Percentiles rank a stretch among this genome's conserved stretches.
These are phyloP conservation scores for Acropora tenuis DNA, from an alignment of 64 coral and sea anemone species.

Conservation along the genomic window DNA sequence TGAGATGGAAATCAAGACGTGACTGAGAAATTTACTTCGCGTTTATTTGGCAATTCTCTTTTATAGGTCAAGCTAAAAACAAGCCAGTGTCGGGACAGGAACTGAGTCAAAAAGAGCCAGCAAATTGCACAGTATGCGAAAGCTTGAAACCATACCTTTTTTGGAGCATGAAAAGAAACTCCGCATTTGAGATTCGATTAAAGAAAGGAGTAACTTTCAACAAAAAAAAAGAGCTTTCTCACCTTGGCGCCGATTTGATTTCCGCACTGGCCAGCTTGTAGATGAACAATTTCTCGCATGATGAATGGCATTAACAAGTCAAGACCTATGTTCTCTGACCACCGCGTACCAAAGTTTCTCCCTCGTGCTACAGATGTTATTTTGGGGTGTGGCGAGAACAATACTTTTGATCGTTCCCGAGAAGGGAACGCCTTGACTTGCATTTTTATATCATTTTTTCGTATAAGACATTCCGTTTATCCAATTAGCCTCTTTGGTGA, in stretches of 20 bases:
- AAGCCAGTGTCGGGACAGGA: too few relatives aligned
- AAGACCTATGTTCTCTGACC: background rate
- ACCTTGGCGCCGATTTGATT: slow-evolving; percentile 85
- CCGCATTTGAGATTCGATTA: background rate
- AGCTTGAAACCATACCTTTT: too few relatives aligned
- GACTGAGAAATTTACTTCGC: too few relatives aligned
- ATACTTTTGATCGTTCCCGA: background rate
- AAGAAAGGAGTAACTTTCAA: background rate
- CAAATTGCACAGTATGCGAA: too few relatives aligned
- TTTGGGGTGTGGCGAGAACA: background rate
- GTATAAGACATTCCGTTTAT: background rate
- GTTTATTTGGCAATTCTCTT: too few relatives aligned
- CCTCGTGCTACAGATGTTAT: background rate
- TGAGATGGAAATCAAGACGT: too few relatives aligned
- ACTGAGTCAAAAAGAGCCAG: too few relatives aligned
- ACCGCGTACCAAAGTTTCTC: background rate
- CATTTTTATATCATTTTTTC: background rate
- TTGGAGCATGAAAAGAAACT: too few relatives aligned
- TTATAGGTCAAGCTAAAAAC: background rate
- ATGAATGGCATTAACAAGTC: background rate
- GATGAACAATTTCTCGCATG: slow-evolving; percentile 77
- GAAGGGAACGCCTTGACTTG: background rate
- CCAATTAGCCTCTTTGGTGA: background rate
- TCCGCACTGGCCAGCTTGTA: slow-evolving; percentile 77
- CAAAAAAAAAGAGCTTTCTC: background rate